Conservation (phyloP, 2,797 vertebrate genomes). For the Pseudocheirus occidentalis region DNA sequence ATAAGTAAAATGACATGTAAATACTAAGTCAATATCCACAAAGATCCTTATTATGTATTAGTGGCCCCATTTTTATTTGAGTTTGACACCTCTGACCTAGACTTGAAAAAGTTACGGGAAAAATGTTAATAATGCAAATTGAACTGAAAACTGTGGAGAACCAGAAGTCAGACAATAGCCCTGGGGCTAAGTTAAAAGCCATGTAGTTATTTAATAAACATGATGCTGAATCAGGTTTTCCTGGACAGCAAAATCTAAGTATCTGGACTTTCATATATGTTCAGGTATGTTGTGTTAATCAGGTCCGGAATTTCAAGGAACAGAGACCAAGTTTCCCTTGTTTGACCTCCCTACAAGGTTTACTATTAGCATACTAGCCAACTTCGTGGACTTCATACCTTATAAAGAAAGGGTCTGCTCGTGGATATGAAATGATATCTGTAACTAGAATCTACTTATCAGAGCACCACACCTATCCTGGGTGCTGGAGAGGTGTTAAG, state of each 20-base stretch:
- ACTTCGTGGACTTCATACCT: background rate
- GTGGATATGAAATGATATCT: background rate
- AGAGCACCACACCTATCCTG: background rate
- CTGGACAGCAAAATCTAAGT: conserved; percentile 69
- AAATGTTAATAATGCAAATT: background rate
- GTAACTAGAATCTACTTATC: background rate
- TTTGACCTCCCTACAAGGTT: background rate
- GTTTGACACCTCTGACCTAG: background rate
- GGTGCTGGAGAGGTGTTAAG: background rate
- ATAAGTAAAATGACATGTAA: background rate
- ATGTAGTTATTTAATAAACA: conserved; percentile 63
- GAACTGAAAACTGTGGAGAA: background rate
- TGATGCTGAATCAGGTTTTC: conserved; percentile 61
- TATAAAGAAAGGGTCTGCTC: background rate
- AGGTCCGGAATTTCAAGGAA: background rate
- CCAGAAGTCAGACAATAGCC: conserved; percentile 1
- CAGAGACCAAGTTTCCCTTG: background rate
- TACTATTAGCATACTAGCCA: background rate
- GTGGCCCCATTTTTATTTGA: background rate
- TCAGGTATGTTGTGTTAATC: background rate
- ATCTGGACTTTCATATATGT: conserved; percentile 44
- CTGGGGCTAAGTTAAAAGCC: conserved; percentile 1
- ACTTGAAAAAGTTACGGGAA: background rate
- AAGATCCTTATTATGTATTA: background rate
- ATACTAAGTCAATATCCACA: background rate